Evolutionary conservation across 2,888 invertebrate genomes (phyloP), one percentile per base, ranked within the genome.

Genomic region (Mongoloraphidia duomilia): DNA sequence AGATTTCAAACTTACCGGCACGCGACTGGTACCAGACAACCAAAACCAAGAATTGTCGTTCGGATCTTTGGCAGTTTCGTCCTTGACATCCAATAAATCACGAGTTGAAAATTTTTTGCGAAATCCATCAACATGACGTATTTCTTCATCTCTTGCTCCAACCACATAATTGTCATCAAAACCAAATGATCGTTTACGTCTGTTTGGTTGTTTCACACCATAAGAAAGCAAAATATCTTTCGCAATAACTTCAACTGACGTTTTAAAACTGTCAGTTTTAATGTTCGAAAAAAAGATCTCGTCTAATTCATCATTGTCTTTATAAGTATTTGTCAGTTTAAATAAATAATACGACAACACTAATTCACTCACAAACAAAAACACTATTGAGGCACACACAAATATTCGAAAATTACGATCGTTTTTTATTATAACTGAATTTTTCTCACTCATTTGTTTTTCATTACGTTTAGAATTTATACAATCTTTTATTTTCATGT

Each of bases 11-110:
- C 75, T 74, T 66, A 88, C 88, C 61, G 90, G 87, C 57, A 91
- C 87, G 57, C 89, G 77, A 36, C 89, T 88, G 60, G 88, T 87
- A 54, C 87, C 84, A 49, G 89, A 88, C 55, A 91, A 67, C 84
- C 89, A 90, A 55, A 90, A 82, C 87, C 87, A 88, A 56, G 80
- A 80, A 6, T 73, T 70, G 0, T 79, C 81, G 0, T 76, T 77
- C 51, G 71, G 72, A 49, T 72, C 70, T 62, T 76, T 75, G 56
- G 78, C 75, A 34, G 74, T 72, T 4, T 75, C 74, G 54, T 82
- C 82, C 56, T 79, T 80, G 51, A 78, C 78, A 54, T 81, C 80
- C 11, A 82, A 65, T 65, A 80, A 74, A 61, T 81, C 82, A 1
- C 83, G 82, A 59, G 81, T 77, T 61, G 84, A 82, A 65, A 84